These are phyloP conservation scores for Zophobas atratus DNA, from an alignment of 1,140 invertebrate genomes.

Conservation along the genomic window DNA sequence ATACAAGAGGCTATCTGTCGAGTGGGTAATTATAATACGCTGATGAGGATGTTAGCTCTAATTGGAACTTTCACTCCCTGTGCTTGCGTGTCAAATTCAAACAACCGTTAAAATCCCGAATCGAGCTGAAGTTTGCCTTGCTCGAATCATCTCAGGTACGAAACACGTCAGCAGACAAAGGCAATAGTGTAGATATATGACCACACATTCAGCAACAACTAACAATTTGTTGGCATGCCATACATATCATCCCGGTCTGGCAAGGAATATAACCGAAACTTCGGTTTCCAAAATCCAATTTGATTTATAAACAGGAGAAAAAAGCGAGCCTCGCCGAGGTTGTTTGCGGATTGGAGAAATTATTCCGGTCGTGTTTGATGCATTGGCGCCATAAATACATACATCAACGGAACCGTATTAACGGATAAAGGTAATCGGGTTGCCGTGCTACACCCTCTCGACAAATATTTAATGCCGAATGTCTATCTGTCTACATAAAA, in stretches of 20 bases:
- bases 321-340: conserved; percentile 49
- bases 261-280: conserved; percentile 54
- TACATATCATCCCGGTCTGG: conserved; percentile 48
- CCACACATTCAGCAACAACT: conserved; percentile 52
- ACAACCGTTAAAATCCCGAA: conserved; percentile 23
- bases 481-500: conserved; percentile 21
- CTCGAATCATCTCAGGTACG: conserved; percentile 47
- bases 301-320: conserved; percentile 61
- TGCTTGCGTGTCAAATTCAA: neutral
- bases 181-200: conserved; percentile 52
- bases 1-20: too few relatives aligned
- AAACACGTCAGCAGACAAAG: conserved; percentile 49
- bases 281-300: conserved; percentile 58
- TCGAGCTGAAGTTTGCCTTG: conserved; percentile 28
- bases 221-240: conserved; percentile 53
- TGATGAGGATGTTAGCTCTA: neutral
- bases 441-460: conserved; percentile 43
- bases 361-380: conserved; percentile 58
- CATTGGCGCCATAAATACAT: conserved; percentile 60
- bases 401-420: conserved; percentile 54
- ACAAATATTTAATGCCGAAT: conserved; percentile 49
- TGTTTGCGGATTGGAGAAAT: conserved; percentile 58
- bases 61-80: neutral
- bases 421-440: conserved; percentile 54
- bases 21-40: neutral